Conservation (phyloP, 2,797 vertebrate genomes). For the Nyctalus aviator region DNA sequence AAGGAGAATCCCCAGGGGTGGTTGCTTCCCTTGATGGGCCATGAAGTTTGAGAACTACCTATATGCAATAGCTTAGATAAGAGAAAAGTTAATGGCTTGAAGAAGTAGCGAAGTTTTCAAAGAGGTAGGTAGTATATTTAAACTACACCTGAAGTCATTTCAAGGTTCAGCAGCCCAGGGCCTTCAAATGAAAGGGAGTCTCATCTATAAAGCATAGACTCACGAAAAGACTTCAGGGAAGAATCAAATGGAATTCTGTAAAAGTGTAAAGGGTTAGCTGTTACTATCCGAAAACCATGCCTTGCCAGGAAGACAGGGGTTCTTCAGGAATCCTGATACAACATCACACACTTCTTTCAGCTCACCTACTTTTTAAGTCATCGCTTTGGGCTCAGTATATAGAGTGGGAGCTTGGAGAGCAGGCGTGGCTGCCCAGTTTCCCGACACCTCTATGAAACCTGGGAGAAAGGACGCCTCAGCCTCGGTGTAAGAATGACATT, state of each 20-base stretch:
- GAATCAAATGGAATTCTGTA: not conserved
- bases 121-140: not conserved
- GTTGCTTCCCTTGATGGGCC: not conserved
- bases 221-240: not conserved
- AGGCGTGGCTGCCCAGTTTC: not conserved
- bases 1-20: not conserved
- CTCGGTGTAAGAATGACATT: fast-evolving
- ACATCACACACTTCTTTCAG: not conserved
- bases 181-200: not conserved
- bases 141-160: not conserved
- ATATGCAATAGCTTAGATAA: too few species aligned
- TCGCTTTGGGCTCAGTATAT: not conserved
- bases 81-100: not conserved
- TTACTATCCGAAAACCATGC: conserved; percentile 18
- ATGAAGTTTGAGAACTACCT: not conserved
- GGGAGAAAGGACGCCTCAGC: fast-evolving
- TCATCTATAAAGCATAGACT: conserved; percentile 18
- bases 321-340: not conserved
- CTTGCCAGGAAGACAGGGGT: not conserved
- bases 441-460: not conserved
- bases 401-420: not conserved
- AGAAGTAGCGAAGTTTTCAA: not conserved
- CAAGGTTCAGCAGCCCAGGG: not conserved
- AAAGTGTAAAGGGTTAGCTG: not conserved
- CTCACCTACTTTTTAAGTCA: not conserved